phyloP scores from a whole-genome alignment of 2,888 invertebrate genomes.

The Seira sanloemensis region DNA sequence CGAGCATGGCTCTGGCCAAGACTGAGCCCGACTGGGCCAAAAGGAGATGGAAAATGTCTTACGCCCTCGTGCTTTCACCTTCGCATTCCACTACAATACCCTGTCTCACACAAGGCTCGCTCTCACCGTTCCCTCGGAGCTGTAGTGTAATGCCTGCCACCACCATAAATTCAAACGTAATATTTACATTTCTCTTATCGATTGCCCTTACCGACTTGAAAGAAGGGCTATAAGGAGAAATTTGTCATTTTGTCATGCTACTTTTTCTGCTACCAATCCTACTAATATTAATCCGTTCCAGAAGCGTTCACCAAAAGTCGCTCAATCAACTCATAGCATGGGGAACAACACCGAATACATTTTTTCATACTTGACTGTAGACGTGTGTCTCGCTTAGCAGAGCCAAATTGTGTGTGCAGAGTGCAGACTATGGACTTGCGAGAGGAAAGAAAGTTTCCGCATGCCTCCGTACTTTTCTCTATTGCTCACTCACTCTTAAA shows the following conservation, averaged over 20 bases:
- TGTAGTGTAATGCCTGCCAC: no score
- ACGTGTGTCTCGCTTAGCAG: no score
- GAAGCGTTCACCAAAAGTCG: no score
- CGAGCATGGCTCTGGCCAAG: conserved; percentile 59
- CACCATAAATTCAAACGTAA: neutral
- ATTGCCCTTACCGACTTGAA: no score
- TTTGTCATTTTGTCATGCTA: neutral
- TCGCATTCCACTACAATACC: neutral
- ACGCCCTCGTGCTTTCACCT: neutral
- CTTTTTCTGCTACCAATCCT: no score
- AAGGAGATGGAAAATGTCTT: neutral
- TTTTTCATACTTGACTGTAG: conserved; percentile 8
- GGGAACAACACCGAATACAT: neutral
- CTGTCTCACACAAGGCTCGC: no score
- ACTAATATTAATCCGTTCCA: no score
- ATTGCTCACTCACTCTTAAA: neutral
- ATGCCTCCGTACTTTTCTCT: neutral
- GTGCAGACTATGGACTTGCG: no score
- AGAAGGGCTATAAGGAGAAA: neutral
- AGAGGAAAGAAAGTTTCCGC: neutral
- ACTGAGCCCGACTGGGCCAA: conserved; percentile 34
- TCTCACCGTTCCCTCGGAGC: no score
- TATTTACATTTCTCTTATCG: neutral
- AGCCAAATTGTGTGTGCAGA: no score
- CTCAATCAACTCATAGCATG: no score